Base-by-base conservation (phyloP, 2,888 invertebrate species). In the Agrilus mali region DNA sequence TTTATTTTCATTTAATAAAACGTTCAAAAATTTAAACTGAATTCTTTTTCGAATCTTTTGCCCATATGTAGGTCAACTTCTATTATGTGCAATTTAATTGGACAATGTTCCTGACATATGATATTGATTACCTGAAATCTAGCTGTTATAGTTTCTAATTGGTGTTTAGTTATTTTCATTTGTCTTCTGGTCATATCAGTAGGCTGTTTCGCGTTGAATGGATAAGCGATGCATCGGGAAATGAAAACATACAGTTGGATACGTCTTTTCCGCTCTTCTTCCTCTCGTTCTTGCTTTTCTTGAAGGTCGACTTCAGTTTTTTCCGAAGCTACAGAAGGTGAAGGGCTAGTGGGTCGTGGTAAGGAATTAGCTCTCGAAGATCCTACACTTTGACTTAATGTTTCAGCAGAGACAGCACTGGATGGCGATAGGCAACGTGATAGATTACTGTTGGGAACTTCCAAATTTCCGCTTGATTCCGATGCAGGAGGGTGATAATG, bases 161-260 rank as follows among this genome's bases (percentile, higher is more conserved):
- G 96, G 65, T 93, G 90, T 64, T 93, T 92, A 43, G 88, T 92
- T 42, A 99, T 86, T 74, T 98, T 98, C 43, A 88, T 85, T 65
- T 95, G 94, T 49, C 97, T 74, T 59, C 88, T 76, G 2, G 93
- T 93, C 94, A 97, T 93, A 66, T 99, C 98, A 7, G 94, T 95
- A 1, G 95, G 94, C 65, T 97, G 97, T 69, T 98, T 98, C 10
- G 96, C 95, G 70, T 97, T 99, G 73, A 98, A 98, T 7, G 97
- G 97, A 71, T 98, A 97, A 7, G 98, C 93, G 60, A 96, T 82
- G 69, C 96, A 95, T 63, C 97, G 77, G 52, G 96, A 93, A 52
- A 98, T 90, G 67, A 98, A 98, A 52, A 99, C 97, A 70, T 98
- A 98, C 34, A 98, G 72, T 65, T 98, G 98, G 46, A 98, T 80